A percentile compares a stretch with the other conserved stretches of the same genome.
Evolutionary conservation across 2,888 invertebrate species (phyloP).

Genomic region (Aphodius granarius): DNA sequence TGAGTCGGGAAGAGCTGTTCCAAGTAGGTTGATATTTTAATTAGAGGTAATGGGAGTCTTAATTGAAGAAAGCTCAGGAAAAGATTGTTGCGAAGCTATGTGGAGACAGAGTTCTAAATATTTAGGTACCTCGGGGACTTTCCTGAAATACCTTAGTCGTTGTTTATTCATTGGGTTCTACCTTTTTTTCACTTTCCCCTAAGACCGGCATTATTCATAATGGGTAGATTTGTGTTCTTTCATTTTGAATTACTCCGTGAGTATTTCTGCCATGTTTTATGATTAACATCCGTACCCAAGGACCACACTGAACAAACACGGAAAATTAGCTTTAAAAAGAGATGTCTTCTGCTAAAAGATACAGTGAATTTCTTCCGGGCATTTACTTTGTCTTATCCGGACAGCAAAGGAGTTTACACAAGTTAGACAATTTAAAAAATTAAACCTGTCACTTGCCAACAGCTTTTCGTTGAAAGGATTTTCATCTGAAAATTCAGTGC

Average conservation of each 20-base stretch:
- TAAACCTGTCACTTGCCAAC: no score
- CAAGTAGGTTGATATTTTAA: not conserved
- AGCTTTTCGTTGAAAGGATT: no score
- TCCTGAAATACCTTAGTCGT: not conserved
- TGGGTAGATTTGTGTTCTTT: not conserved
- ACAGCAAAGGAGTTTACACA: no score
- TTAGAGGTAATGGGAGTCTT: not conserved
- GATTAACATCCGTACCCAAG: no score
- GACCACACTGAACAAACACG: no score
- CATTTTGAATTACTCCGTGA: not conserved
- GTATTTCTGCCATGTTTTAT: not conserved
- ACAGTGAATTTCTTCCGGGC: no score
- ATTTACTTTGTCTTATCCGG: no score
- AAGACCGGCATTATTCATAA: not conserved
- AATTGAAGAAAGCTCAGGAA: not conserved
- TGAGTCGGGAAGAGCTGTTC: not conserved
- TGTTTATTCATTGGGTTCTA: not conserved
- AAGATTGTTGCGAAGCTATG: not conserved
- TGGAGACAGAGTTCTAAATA: not conserved
- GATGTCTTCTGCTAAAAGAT: no score
- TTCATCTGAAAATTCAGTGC: no score
- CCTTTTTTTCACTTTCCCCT: not conserved
- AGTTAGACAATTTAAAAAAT: no score
- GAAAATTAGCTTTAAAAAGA: no score
- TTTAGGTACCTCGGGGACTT: not conserved